Percentiles rank a stretch among this genome's conserved stretches.
These are phyloP conservation scores for Onychomys leucogaster DNA, from an alignment of 2,797 vertebrate genomes.

Conservation along the genomic window DNA sequence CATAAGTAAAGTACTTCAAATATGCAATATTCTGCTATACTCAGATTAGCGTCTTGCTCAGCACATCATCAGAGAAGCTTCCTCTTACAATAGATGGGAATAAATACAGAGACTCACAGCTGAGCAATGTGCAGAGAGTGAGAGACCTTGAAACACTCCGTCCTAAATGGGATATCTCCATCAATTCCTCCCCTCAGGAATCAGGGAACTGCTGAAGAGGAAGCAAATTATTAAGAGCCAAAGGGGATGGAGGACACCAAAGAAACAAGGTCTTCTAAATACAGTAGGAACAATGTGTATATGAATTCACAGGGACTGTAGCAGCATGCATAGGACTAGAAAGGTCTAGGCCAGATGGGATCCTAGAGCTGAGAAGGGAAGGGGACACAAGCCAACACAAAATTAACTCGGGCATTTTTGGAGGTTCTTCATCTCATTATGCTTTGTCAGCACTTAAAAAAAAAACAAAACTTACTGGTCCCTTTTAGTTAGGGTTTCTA, in stretches of 20 bases:
- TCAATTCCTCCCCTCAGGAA: not conserved
- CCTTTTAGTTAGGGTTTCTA: not conserved
- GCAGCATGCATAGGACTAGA: not conserved
- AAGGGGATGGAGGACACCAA: not conserved
- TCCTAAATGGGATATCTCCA: not conserved
- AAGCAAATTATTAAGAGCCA: not conserved
- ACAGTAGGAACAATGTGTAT: not conserved
- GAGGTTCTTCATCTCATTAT: not conserved
- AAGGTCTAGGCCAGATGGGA: not conserved
- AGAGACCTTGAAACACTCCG: not conserved
- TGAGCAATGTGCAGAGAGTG: not conserved
- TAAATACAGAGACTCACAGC: not conserved
- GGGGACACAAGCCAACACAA: not conserved
- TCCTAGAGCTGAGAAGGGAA: not conserved
- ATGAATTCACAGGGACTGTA: not conserved
- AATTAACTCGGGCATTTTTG: not conserved
- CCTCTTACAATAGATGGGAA: not conserved
- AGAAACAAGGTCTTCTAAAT: not conserved
- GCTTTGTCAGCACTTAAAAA: not conserved
- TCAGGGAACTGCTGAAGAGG: not conserved
- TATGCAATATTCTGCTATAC: not conserved
- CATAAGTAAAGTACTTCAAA: conserved; percentile 5
- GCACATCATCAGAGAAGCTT: not conserved
- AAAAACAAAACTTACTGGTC: not conserved
- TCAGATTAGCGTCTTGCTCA: not conserved